Base-by-base conservation (phyloP, 1,140 invertebrate genomes). In the Drosophila oshimai region DNA sequence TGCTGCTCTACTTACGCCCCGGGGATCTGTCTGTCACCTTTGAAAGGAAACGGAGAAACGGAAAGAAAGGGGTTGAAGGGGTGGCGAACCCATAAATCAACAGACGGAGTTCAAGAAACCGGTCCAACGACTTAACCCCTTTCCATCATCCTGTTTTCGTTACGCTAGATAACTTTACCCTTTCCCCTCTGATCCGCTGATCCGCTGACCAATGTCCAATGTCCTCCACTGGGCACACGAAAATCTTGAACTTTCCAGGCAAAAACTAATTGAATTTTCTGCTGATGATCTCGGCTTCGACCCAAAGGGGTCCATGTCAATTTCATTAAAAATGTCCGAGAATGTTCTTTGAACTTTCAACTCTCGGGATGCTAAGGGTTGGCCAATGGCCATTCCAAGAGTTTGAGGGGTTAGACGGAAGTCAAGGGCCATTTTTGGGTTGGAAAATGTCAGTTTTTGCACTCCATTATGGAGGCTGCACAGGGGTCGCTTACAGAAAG, bases 231-330 rank as follows among this genome's bases (percentile, higher is more conserved):
- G 64, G 55, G 73, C 49, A 57, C 41, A 44, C 41, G 22, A 31
- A 71, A 87, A 65, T 77, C 60, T 55, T 87, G 73, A 88, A 81
- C 73, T 88, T 87, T 87, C 44, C 69, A 55, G 18, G 69, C 18
- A 76, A 86, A 81, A 84, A 70, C 58, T 77, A 74, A 84, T 84
- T 84, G 69, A 87, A 87, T 77, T 50, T 78, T 33, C 44, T 50
- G 58, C 72, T 33, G 28, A 17, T 24, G 22, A 6, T 33, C 60
- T 55, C 20, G n/a, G n/a, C 2, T 29, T 22, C 20, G 17, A 47
- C 53, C 49, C 33, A 20, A 46, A 42, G 18, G 12, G 41, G 41
- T 34, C 61, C 26, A 13, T 26, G 18, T 13, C 18, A 67, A 78
- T 78, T 69, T 80, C 76, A 87, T 86, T 87, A 86, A 87, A 87